Evolutionary conservation across 2,888 invertebrate species (phyloP).

Genomic region (Stomorhina lunata): DNA sequence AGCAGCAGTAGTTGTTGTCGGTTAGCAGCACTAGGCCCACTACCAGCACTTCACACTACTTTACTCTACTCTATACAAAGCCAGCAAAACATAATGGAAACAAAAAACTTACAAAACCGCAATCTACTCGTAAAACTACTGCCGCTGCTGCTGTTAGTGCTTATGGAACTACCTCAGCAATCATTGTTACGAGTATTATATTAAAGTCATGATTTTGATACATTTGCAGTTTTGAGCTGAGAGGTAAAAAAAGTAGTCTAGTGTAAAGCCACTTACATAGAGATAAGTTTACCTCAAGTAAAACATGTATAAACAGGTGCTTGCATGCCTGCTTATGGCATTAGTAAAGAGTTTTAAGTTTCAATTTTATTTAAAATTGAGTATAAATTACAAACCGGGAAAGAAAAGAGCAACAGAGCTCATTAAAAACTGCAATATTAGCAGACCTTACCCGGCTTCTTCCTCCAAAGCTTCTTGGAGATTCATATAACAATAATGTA

Average conservation of each 20-base stretch:
- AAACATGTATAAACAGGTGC: constrained; percentile 61
- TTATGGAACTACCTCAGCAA: constrained; percentile 2
- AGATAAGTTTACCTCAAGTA: constrained; percentile 46
- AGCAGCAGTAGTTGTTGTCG: background rate
- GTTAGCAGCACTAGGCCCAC: too few relatives aligned
- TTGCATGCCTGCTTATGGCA: constrained; percentile 57
- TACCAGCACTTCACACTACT: constrained; percentile 4
- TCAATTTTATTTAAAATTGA: constrained; percentile 41
- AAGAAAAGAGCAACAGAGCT: constrained; percentile 34
- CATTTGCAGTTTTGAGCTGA: background rate
- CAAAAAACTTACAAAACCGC: constrained; percentile 50
- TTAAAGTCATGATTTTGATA: constrained; percentile 11
- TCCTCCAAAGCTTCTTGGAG: background rate
- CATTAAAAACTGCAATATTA: constrained; percentile 21
- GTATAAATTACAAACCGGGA: constrained; percentile 37
- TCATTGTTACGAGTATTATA: background rate
- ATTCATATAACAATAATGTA: too few relatives aligned
- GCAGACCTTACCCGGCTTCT: constrained; percentile 42
- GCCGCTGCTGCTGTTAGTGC: too few relatives aligned
- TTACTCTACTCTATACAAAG: background rate
- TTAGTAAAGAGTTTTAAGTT: constrained; percentile 63
- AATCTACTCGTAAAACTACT: constrained; percentile 14
- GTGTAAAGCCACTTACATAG: constrained; percentile 10
- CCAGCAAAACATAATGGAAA: constrained; percentile 1
- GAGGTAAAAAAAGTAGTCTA: constrained; percentile 34